phyloP scores from a whole-genome alignment of 2,888 invertebrate genomes.

The Heliconius sara region DNA sequence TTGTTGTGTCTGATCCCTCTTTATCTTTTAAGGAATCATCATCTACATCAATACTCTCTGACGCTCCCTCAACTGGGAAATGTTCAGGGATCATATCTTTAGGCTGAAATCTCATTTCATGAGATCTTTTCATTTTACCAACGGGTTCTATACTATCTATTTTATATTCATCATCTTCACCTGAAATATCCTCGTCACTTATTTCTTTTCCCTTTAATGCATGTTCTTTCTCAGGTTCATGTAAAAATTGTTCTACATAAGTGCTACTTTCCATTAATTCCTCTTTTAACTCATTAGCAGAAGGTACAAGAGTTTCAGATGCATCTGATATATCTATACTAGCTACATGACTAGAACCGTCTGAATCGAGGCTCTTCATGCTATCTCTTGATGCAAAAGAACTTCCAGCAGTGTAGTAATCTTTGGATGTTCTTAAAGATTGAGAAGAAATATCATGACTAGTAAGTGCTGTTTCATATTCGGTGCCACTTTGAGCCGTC shows the following conservation, averaged over 20 bases:
- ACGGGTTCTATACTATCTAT: slow-evolving; percentile 81
- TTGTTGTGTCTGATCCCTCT: slow-evolving; percentile 75
- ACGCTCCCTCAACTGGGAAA: slow-evolving; percentile 70
- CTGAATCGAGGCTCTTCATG: slow-evolving; percentile 94
- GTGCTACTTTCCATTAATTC: slow-evolving; percentile 87
- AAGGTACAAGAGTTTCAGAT: slow-evolving; percentile 96
- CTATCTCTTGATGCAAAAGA: slow-evolving; percentile 95
- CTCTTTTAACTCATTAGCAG: slow-evolving; percentile 91
- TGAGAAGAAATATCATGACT: slow-evolving; percentile 90
- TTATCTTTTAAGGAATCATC: slow-evolving; percentile 74
- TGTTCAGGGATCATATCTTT: slow-evolving; percentile 80
- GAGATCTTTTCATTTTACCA: slow-evolving; percentile 93
- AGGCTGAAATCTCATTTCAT: slow-evolving; percentile 94
- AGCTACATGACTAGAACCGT: slow-evolving; percentile 94
- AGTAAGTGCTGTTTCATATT: slow-evolving; percentile 93
- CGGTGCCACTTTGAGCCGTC: slow-evolving; percentile 90
- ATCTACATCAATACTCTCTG: slow-evolving; percentile 75
- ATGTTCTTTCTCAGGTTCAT: slow-evolving; percentile 69
- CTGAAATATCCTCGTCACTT: slow-evolving; percentile 82
- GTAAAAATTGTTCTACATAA: slow-evolving; percentile 82
- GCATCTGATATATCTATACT: slow-evolving; percentile 96
- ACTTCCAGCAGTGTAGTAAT: slow-evolving; percentile 93
- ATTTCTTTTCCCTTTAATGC: slow-evolving; percentile 73
- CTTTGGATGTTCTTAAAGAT: slow-evolving; percentile 90
- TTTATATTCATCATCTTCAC: slow-evolving; percentile 82